Base-by-base conservation (phyloP, 2,113 vertebrate genomes). In the Cromileptes altivelis region DNA sequence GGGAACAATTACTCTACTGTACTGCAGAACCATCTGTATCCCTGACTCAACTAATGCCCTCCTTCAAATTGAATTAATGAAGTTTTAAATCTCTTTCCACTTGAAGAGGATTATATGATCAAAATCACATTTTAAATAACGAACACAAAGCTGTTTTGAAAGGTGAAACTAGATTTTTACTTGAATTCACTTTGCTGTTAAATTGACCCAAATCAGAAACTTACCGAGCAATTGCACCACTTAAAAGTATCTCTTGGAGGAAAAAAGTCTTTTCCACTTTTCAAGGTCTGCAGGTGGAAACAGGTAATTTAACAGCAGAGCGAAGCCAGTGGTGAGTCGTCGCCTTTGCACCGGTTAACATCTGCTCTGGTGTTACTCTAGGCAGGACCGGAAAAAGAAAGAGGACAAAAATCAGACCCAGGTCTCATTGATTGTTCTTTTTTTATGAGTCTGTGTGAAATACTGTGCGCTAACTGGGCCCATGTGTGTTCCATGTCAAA, bases 401-500 rank as follows among this genome's bases (percentile, higher is more conserved):
- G 61, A 47, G 33, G 42, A 69, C 33, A 45, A 56, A 69, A 87
- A 80, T 70, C 9, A 72, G 61, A 63, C 40, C 37, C 67, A 72
- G 68, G 47, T n/a, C 47, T 68, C 77, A 33, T 37, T 74, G 78
- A 82, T 88, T 78, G 85, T 82, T 69, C 37, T 23, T 71, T 82
- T 70, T 81, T 89, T 80, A 67, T 12, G 70, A 33, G 69, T 63
- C 7, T 60, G 9, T 81, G 50, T 82, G 69, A 55, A 55, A 62
- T 60, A 12, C 53, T 84, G 60, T 57, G 70, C 21, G 2, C 30
- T 92, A 88, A 90, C 23, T 42, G 73, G 61, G 7, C 64, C 88
- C 88, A 90, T 85, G 82, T 90, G 89, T 91, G 80, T 72, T 79
- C 25, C 10, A 21, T 80, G 73, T 86, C 81, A 85, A 88, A 86